A percentile compares a stretch with the other conserved stretches of the same genome.
phyloP scores from a whole-genome alignment of 2,888 invertebrate genomes.

The Formica aserva region DNA sequence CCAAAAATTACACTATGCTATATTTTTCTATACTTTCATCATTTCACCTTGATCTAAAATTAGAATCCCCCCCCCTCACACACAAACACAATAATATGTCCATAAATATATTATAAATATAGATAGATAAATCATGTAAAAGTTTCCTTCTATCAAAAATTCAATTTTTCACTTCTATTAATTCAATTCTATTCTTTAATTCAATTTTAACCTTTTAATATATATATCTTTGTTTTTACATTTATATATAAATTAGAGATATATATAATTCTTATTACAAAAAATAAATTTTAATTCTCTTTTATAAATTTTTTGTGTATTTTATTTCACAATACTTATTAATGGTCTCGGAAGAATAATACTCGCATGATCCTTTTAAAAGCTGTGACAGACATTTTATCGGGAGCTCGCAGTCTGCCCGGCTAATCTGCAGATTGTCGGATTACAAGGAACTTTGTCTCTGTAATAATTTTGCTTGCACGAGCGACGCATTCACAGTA shows the following conservation, averaged over 20 bases:
- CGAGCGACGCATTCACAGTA: conserved; percentile 2
- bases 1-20: not conserved
- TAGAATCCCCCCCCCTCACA: too few species aligned
- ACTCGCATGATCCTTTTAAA: not conserved
- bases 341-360: not conserved
- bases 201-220: not conserved
- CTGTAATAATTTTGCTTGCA: conserved; percentile 8
- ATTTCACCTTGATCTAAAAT: not conserved
- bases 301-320: not conserved
- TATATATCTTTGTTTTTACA: not conserved
- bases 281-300: not conserved
- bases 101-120: not conserved
- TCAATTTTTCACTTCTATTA: not conserved
- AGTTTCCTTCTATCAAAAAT: not conserved
- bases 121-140: not conserved
- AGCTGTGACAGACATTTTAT: conserved; percentile 53
- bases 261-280: not conserved
- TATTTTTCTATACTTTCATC: not conserved
- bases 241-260: not conserved
- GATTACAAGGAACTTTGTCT: conserved; percentile 58
- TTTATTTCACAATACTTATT: conserved; percentile 4
- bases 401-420: conserved; percentile 59
- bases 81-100: not conserved
- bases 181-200: not conserved
- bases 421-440: conserved; percentile 67